Conservation (phyloP, 1,140 invertebrate genomes). For the Bombus superbus region DNA sequence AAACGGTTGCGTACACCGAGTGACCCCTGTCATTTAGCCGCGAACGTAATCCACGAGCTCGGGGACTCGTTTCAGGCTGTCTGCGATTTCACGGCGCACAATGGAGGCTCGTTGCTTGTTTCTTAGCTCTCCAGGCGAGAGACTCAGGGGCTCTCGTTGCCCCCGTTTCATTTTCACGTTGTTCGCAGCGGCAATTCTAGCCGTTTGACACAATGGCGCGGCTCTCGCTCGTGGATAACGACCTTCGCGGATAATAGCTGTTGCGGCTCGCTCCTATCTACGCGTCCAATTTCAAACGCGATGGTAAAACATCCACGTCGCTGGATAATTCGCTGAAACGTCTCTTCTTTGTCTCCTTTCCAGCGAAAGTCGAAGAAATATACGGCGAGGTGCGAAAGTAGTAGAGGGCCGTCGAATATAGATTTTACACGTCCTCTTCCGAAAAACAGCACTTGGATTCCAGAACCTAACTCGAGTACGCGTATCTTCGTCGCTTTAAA, state of each 20-base stretch:
- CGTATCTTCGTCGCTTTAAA: too few relatives aligned
- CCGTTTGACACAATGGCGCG: conserved; percentile 58
- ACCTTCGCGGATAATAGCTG: conserved; percentile 60
- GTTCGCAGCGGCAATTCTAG: conserved; percentile 44
- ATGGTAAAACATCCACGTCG: conserved; percentile 1
- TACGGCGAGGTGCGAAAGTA: too few relatives aligned
- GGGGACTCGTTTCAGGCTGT: conserved; percentile 11
- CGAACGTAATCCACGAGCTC: conserved; percentile 13
- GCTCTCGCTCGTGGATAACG: conserved; percentile 52
- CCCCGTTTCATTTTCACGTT: conserved; percentile 66
- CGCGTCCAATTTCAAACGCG: conserved; percentile 13
- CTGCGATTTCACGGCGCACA: conserved; percentile 52
- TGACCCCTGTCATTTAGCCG: conserved; percentile 30
- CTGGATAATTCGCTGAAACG: conserved; percentile 9
- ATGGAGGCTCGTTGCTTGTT: conserved; percentile 34
- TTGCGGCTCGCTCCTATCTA: not conserved
- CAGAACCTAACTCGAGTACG: too few relatives aligned
- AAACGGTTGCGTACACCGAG: not conserved
- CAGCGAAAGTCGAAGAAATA: not conserved
- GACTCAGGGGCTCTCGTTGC: conserved; percentile 38
- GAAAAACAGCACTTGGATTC: too few relatives aligned
- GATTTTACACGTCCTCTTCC: too few relatives aligned
- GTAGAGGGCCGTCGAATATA: too few relatives aligned
- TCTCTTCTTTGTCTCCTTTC: not conserved
- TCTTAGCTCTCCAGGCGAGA: conserved; percentile 12